Evolutionary conservation across 2,888 invertebrate genomes (phyloP).

Genomic region (Drepanosiphum platanoidis): DNA sequence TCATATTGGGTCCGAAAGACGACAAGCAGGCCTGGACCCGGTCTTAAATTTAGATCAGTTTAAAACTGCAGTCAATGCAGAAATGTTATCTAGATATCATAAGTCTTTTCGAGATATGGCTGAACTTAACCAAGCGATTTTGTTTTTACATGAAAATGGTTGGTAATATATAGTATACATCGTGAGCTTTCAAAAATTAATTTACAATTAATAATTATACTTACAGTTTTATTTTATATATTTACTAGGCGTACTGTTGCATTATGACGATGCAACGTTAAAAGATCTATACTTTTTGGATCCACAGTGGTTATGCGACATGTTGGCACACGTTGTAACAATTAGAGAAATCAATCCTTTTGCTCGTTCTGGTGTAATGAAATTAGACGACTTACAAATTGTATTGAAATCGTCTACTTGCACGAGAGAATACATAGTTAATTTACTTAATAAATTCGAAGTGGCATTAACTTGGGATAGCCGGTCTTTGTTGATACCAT

Average conservation of each 20-base stretch:
- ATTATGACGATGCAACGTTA: slow-evolving; percentile 93
- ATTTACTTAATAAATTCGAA: slow-evolving; percentile 94
- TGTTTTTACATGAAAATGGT: slow-evolving; percentile 98
- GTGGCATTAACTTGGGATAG: slow-evolving; percentile 97
- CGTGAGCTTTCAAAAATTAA: neutral
- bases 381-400: slow-evolving; percentile 88
- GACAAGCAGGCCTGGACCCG: slow-evolving; percentile 78
- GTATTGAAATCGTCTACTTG: slow-evolving; percentile 88
- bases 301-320: slow-evolving; percentile 98
- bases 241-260: slow-evolving; percentile 82
- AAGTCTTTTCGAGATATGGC: slow-evolving; percentile 86
- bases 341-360: slow-evolving; percentile 97
- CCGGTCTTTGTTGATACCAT: slow-evolving; percentile 88
- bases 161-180: slow-evolving; percentile 64
- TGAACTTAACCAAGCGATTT: slow-evolving; percentile 93
- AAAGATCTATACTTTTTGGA: slow-evolving; percentile 96
- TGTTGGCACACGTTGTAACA: slow-evolving; percentile 95
- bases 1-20: slow-evolving; percentile 80
- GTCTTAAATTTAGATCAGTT: slow-evolving; percentile 86
- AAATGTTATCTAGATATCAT: slow-evolving; percentile 76
- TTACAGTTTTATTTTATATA: slow-evolving; percentile 40
- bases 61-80: slow-evolving; percentile 70
- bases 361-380: slow-evolving; percentile 91
- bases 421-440: slow-evolving; percentile 84
- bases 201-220: slow-evolving; percentile 2